Conservation (phyloP, 2,113 vertebrate genomes). For the Boleophthalmus pectinirostris region DNA sequence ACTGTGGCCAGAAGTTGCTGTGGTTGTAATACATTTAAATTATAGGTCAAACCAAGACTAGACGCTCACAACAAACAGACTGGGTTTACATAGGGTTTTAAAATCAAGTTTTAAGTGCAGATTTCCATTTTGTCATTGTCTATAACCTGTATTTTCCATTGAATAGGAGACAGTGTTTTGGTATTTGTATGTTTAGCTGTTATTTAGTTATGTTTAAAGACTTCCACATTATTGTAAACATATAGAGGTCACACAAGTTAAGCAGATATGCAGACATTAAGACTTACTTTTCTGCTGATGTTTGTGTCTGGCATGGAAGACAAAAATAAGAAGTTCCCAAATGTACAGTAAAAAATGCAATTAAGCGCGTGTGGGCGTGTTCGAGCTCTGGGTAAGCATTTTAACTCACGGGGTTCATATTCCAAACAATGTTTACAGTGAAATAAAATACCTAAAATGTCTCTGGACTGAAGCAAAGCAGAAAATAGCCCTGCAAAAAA, state of each 20-base stretch:
- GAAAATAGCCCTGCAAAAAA: conserved; percentile 28
- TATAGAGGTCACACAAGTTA: background rate
- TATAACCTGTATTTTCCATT: background rate
- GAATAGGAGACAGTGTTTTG: background rate
- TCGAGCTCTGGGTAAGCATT: conserved; percentile 19
- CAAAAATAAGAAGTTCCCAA: conserved; percentile 1
- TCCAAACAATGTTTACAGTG: conserved; percentile 24
- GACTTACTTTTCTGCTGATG: conserved; percentile 25
- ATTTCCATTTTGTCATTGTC: background rate
- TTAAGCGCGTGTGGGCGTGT: conserved; percentile 2
- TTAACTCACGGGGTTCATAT: conserved; percentile 25
- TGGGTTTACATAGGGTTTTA: too few relatives aligned
- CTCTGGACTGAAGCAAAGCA: conserved; percentile 3
- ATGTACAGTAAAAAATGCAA: background rate
- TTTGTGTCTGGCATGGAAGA: background rate
- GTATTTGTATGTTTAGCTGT: too few relatives aligned
- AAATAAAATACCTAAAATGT: conserved; percentile 40
- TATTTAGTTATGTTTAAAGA: too few relatives aligned
- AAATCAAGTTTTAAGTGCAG: background rate
- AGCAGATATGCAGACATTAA: background rate
- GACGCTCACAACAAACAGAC: too few relatives aligned
- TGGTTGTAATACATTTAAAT: too few relatives aligned
- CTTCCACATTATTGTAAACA: background rate
- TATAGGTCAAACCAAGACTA: too few relatives aligned
- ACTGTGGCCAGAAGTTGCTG: background rate